Conservation (phyloP, 2,888 invertebrate species). For the Leptinotarsa haldemani region DNA sequence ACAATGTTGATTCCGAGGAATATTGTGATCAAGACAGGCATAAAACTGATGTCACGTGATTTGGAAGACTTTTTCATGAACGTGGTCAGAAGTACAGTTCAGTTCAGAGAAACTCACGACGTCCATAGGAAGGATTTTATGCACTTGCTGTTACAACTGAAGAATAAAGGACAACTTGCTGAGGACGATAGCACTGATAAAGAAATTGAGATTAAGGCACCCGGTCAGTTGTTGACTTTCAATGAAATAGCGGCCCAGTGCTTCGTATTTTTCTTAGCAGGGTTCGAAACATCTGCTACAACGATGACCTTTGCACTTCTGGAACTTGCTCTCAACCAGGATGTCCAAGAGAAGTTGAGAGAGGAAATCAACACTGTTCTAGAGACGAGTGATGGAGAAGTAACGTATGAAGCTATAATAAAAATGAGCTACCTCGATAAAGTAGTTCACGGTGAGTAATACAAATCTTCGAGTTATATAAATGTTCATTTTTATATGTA, state of each 20-base stretch:
- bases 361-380: constrained; percentile 49
- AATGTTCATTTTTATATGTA: no score
- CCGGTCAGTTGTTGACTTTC: constrained; percentile 27
- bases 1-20: constrained; percentile 41
- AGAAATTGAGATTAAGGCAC: constrained; percentile 27
- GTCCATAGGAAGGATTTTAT: constrained; percentile 69
- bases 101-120: constrained; percentile 65
- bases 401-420: constrained; percentile 52
- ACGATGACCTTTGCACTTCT: constrained; percentile 64
- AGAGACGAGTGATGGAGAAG: constrained; percentile 44
- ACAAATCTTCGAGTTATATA: neutral
- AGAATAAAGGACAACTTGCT: constrained; percentile 59
- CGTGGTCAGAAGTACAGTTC: constrained; percentile 27
- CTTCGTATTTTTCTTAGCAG: constrained; percentile 51
- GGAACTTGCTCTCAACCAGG: constrained; percentile 66
- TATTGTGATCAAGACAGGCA: constrained; percentile 46
- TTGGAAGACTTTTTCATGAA: constrained; percentile 64
- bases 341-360: constrained; percentile 61
- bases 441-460: constrained; percentile 60
- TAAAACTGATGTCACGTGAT: constrained; percentile 48
- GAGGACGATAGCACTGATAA: constrained; percentile 55
- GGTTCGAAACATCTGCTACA: constrained; percentile 53
- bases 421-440: constrained; percentile 63
- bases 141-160: constrained; percentile 68
- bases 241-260: constrained; percentile 42